phyloP scores from a whole-genome alignment of 2,888 invertebrate genomes.

The Didymodactylos carnosus region DNA sequence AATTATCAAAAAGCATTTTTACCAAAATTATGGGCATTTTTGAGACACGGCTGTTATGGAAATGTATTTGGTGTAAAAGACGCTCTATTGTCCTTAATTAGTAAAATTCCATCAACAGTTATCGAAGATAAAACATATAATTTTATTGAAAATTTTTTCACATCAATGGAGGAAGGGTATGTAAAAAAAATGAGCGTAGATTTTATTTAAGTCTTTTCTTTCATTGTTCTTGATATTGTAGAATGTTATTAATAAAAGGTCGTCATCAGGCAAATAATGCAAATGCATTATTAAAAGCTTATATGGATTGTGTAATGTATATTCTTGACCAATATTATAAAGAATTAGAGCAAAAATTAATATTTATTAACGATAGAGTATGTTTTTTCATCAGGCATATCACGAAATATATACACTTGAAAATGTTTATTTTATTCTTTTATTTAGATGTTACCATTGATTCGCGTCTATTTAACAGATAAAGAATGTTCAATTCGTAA shows the following conservation, averaged over 20 bases:
- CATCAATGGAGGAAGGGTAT: neutral
- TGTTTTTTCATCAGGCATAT: no score
- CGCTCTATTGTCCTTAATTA: neutral
- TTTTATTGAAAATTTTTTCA: neutral
- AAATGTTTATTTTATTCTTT: neutral
- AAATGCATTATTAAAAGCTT: neutral
- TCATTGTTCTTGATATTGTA: neutral
- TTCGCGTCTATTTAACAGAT: neutral
- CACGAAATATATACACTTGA: no score
- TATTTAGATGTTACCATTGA: neutral
- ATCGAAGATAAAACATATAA: neutral
- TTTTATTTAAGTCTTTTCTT: neutral
- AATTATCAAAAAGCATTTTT: conserved; percentile 54
- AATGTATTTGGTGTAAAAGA: neutral
- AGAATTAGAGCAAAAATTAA: neutral
- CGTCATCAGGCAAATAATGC: neutral
- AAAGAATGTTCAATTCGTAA: neutral
- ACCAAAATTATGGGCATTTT: conserved; percentile 48
- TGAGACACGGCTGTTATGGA: conserved; percentile 31
- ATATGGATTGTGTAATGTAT: neutral
- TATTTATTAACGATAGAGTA: neutral
- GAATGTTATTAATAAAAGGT: neutral
- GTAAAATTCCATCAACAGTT: neutral
- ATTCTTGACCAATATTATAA: neutral
- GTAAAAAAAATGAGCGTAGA: neutral